Evolutionary conservation across 2,888 invertebrate species (phyloP).

Genomic region (Acrobasis suavella): DNA sequence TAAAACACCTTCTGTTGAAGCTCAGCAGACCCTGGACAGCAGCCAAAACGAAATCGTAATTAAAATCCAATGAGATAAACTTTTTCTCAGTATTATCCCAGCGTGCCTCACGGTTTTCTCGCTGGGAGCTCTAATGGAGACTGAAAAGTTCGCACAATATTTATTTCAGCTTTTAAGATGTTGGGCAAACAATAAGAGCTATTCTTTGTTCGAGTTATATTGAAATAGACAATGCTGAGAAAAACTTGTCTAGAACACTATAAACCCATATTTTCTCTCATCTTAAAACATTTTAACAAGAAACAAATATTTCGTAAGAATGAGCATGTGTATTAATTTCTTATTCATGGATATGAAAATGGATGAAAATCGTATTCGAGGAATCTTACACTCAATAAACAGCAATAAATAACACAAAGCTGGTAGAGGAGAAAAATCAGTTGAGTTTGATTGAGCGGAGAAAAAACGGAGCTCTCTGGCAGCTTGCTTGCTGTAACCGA

Average conservation of each 20-base stretch:
- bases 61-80: conserved; percentile 42
- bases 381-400: conserved; percentile 17
- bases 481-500: conserved; percentile 26
- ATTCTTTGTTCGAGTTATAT: neutral
- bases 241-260: neutral
- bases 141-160: conserved; percentile 31
- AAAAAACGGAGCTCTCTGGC: neutral
- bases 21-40: conserved; percentile 40
- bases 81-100: conserved; percentile 42
- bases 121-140: conserved; percentile 19
- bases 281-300: neutral
- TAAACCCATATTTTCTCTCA: neutral
- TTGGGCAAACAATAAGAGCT: conserved; percentile 37
- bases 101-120: conserved; percentile 27
- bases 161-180: conserved; percentile 33
- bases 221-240: neutral
- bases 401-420: conserved; percentile 6
- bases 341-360: conserved; percentile 24
- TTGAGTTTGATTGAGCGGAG: conserved; percentile 6
- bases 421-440: conserved; percentile 7
- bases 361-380: conserved; percentile 5
- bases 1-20: conserved; percentile 35
- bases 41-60: conserved; percentile 47
- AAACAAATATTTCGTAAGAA: neutral
- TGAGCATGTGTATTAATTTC: conserved; percentile 26